Evolutionary conservation across 1,140 invertebrate genomes (phyloP).

Genomic region (Bombyx mandarina): DNA sequence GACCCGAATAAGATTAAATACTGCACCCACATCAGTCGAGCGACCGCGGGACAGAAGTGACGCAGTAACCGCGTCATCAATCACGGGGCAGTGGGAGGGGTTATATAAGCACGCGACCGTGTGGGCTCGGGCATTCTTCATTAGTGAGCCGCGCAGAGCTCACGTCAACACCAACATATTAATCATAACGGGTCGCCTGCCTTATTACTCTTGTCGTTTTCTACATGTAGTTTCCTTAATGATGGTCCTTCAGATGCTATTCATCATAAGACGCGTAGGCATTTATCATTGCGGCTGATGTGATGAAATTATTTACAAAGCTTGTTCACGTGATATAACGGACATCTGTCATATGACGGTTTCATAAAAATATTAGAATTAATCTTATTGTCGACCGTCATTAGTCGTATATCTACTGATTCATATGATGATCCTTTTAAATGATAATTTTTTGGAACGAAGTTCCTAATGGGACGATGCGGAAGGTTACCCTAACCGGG

Average conservation of each 20-base stretch:
- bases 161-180: slow-evolving; percentile 34
- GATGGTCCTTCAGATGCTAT: slow-evolving; percentile 10
- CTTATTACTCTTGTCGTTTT: slow-evolving; percentile 30
- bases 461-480: too few species aligned
- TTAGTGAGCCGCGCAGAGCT: slow-evolving; percentile 31
- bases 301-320: too few species aligned
- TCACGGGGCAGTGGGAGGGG: slow-evolving; percentile 28
- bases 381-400: too few species aligned
- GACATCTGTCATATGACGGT: too few species aligned
- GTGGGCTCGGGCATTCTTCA: slow-evolving; percentile 37
- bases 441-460: too few species aligned
- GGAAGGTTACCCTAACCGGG: too few species aligned
- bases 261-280: slow-evolving; percentile 1
- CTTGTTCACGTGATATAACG: too few species aligned
- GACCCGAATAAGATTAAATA: slow-evolving; percentile 19
- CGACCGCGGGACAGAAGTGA: slow-evolving; percentile 28
- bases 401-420: too few species aligned
- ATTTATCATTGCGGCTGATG: too few species aligned
- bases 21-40: slow-evolving; percentile 37
- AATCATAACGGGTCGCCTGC: slow-evolving; percentile 31
- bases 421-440: too few species aligned
- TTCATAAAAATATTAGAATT: too few species aligned
- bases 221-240: slow-evolving; percentile 23
- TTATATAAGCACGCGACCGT: slow-evolving; percentile 25
- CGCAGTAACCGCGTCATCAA: slow-evolving; percentile 45